These are phyloP conservation scores for Brachystomella parvula DNA, from an alignment of 1,140 invertebrate genomes.

Conservation along the genomic window DNA sequence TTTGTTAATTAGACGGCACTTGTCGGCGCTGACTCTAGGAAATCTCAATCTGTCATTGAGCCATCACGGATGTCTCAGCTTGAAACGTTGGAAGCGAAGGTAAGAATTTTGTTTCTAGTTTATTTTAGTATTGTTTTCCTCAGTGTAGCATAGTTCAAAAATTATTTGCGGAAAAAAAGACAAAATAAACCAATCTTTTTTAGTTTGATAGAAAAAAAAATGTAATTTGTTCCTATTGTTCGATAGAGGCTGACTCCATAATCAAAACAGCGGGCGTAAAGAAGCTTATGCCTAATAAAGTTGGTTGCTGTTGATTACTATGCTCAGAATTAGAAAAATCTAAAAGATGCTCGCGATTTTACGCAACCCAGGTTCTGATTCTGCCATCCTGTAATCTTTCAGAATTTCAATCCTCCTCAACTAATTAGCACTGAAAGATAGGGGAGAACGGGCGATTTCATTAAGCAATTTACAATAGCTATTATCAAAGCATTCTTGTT, in stretches of 20 bases:
- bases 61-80: conserved; percentile 55
- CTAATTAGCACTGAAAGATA: too few relatives aligned
- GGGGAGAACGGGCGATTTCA: too few relatives aligned
- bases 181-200: not conserved
- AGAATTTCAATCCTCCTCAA: too few relatives aligned
- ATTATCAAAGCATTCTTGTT: not conserved
- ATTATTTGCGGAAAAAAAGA: not conserved
- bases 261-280: not conserved
- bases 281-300: not conserved
- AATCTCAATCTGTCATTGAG: conserved; percentile 14
- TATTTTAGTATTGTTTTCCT: not conserved
- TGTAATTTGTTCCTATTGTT: not conserved
- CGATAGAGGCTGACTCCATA: too few relatives aligned
- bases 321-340: not conserved
- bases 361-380: not conserved
- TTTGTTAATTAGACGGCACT: conserved; percentile 8
- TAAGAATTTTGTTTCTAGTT: conserved; percentile 40
- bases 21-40: not conserved
- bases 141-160: not conserved
- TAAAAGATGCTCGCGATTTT: not conserved
- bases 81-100: conserved; percentile 69
- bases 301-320: not conserved
- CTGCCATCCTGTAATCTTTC: not conserved
- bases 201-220: not conserved
- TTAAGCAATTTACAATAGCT: too few relatives aligned